Evolutionary conservation across 1,140 invertebrate species (phyloP).

Genomic region (Arctopsyche grandis): DNA sequence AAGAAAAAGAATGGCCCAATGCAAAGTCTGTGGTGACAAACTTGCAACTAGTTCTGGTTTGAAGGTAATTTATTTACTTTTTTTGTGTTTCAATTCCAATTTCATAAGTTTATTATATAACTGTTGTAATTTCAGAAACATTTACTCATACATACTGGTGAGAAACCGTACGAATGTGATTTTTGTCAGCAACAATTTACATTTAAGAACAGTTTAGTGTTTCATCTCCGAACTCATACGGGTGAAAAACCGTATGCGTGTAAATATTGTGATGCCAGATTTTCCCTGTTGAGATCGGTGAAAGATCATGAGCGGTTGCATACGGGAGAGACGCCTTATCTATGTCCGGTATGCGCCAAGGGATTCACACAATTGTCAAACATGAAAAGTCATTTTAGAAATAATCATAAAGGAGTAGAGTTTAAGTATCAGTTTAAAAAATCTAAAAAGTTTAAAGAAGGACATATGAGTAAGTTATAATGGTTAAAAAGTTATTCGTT

Average conservation of each 20-base stretch:
- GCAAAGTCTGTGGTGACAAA: conserved; percentile 36
- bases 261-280: conserved; percentile 59
- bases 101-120: not conserved
- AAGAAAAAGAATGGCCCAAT: conserved; percentile 2
- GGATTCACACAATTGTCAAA: conserved; percentile 60
- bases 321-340: conserved; percentile 68
- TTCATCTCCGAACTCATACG: conserved; percentile 55
- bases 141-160: conserved; percentile 48
- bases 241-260: conserved; percentile 58
- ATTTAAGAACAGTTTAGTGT: conserved; percentile 32
- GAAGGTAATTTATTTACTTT: conserved; percentile 32
- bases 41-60: conserved; percentile 28
- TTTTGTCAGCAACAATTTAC: conserved; percentile 42
- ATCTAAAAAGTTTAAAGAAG: not conserved
- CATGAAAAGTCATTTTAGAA: conserved; percentile 53
- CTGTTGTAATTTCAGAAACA: conserved; percentile 43
- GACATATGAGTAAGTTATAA: too few species aligned
- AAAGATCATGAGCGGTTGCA: conserved; percentile 60
- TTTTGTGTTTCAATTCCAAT: not conserved
- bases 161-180: conserved; percentile 45
- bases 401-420: conserved; percentile 50
- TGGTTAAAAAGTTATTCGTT: not conserved
- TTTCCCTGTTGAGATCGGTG: conserved; percentile 55
- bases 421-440: conserved; percentile 26
- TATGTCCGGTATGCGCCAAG: conserved; percentile 65